Conservation (phyloP, 1,140 invertebrate species). For the Diorhabda sublineata region DNA sequence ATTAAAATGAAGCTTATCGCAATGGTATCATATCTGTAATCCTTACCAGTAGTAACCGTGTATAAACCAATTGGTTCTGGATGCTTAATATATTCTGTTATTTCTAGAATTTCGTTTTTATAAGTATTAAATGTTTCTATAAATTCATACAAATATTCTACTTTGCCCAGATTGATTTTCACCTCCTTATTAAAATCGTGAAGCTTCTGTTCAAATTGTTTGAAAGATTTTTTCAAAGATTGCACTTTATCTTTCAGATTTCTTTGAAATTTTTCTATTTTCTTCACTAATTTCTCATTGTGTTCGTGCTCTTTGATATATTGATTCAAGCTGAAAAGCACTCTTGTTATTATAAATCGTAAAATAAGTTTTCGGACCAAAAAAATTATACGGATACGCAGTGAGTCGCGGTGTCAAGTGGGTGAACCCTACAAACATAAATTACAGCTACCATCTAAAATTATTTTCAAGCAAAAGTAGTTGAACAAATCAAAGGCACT, state of each 20-base stretch:
- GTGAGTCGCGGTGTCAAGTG: too few relatives aligned
- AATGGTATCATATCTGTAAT: too few relatives aligned
- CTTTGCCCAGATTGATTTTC: slow-evolving; percentile 9
- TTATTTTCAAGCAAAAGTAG: background rate
- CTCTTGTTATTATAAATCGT: too few relatives aligned
- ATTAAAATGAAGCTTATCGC: too few relatives aligned
- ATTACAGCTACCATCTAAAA: too few relatives aligned
- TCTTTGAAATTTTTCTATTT: slow-evolving; percentile 9
- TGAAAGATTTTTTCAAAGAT: background rate
- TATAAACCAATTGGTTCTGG: slow-evolving; percentile 1
- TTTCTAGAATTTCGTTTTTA: background rate
- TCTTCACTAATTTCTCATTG: slow-evolving; percentile 9
- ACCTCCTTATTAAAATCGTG: slow-evolving; percentile 3
- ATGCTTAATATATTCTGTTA: background rate
- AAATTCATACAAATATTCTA: slow-evolving; percentile 11
- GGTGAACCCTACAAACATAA: too few relatives aligned
- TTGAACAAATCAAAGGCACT: background rate
- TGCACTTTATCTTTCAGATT: background rate
- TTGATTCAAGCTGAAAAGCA: slow-evolving; percentile 15
- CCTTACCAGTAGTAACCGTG: background rate
- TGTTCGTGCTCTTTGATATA: slow-evolving; percentile 18
- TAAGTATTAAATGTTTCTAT: background rate
- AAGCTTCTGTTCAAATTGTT: slow-evolving; percentile 4
- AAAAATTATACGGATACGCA: too few relatives aligned
- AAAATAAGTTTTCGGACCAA: too few relatives aligned